Conservation (phyloP, 2,113 vertebrate genomes). For the Notarius lentiginosus region DNA sequence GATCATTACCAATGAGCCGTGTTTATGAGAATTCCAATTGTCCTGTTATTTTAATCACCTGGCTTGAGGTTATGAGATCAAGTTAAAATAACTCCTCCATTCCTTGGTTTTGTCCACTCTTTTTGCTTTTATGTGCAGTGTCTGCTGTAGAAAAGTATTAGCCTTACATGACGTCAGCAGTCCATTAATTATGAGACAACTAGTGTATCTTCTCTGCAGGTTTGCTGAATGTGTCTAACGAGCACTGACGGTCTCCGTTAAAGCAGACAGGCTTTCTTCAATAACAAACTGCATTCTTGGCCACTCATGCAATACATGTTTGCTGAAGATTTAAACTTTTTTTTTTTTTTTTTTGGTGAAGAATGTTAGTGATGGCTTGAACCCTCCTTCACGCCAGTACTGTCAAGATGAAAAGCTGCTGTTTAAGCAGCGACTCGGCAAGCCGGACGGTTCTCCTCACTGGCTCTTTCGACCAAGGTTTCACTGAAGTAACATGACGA, state of each 20-base stretch:
- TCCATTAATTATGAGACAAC: constrained; percentile 63
- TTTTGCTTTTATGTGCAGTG: constrained; percentile 81
- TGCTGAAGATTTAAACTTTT: constrained; percentile 35
- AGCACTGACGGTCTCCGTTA: constrained; percentile 21
- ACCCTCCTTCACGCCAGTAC: constrained; percentile 35
- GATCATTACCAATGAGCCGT: constrained; percentile 62
- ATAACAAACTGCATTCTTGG: neutral
- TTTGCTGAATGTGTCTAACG: constrained; percentile 22
- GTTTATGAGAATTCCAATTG: constrained; percentile 79
- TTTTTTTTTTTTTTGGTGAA: neutral
- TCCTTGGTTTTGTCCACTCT: constrained; percentile 79
- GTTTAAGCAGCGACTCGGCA: constrained; percentile 30
- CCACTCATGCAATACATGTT: constrained; percentile 34
- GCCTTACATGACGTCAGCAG: constrained; percentile 79
- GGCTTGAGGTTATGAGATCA: constrained; percentile 76
- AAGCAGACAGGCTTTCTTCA: constrained; percentile 34
- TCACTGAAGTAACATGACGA: constrained; percentile 63
- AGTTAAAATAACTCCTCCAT: constrained; percentile 71
- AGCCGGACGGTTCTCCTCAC: constrained; percentile 37
- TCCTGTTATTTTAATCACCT: constrained; percentile 71
- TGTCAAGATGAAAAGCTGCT: constrained; percentile 39
- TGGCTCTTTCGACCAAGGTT: constrained; percentile 42
- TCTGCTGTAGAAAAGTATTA: constrained; percentile 90
- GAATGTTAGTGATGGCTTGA: constrained; percentile 27
- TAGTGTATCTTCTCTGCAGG: constrained; percentile 59